phyloP scores from a whole-genome alignment of 2,888 invertebrate species.

The Epinotia ramella region DNA sequence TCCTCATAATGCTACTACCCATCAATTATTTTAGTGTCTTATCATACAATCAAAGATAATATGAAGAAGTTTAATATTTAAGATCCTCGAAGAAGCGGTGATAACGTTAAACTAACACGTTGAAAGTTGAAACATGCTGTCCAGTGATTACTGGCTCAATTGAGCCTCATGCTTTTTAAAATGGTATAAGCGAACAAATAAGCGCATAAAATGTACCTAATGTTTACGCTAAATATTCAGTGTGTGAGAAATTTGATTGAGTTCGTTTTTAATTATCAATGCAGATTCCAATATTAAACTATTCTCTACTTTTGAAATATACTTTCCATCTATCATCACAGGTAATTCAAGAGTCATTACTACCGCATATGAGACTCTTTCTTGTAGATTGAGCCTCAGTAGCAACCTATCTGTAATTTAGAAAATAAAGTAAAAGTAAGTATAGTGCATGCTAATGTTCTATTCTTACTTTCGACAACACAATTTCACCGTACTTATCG shows the following conservation, averaged over 20 bases:
- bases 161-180: too few species aligned
- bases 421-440: slow-evolving; percentile 70
- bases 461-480: slow-evolving; percentile 69
- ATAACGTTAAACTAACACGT: too few species aligned
- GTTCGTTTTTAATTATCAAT: slow-evolving; percentile 50
- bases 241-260: not conserved
- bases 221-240: too few species aligned
- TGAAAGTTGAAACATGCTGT: too few species aligned
- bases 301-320: slow-evolving; percentile 54
- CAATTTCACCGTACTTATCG: slow-evolving; percentile 58
- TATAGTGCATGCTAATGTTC: slow-evolving; percentile 70
- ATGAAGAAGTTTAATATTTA: too few species aligned
- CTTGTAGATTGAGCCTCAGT: slow-evolving; percentile 58
- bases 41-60: too few species aligned
- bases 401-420: slow-evolving; percentile 59
- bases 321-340: slow-evolving; percentile 68
- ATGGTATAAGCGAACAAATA: too few species aligned
- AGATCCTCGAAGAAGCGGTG: too few species aligned
- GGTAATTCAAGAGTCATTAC: slow-evolving; percentile 62
- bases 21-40: too few species aligned
- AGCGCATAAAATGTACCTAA: too few species aligned
- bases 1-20: too few species aligned
- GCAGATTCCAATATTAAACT: slow-evolving; percentile 50
- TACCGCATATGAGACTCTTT: slow-evolving; percentile 58
- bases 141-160: too few species aligned